Evolutionary conservation across 2,113 vertebrate genomes (phyloP), one percentile per base, ranked within the genome.

Genomic region (Pseudonaja textilis): DNA sequence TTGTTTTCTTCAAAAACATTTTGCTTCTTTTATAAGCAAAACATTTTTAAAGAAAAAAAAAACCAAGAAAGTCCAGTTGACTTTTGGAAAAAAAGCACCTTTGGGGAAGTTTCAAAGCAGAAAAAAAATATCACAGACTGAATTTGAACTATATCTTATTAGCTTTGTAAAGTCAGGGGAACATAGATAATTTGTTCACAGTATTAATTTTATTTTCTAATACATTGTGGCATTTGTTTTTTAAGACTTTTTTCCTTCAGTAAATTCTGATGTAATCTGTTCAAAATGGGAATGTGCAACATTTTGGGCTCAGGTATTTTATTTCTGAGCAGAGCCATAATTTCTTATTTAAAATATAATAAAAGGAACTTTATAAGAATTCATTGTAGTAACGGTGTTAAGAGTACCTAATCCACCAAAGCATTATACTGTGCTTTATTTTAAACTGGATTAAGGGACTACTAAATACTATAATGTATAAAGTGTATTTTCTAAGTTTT

Each of bases 401-500:
- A 47, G 95, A 88, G 39, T 42, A 93, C 57, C 86, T 10, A 4
- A 92, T 93, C 64, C 92, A 93, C 85, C 2, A 74, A 95, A 91
- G 1, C 2, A 92, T 87, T 95, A 92, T 90, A 1, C 2, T 1
- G 0, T 64, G 64, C n/a, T 29, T 93, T 87, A 0, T 34, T 90
- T 89, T 1, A 54, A 91, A 55, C 5, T 34, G 88, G 93, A 22
- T 87, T 26, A 29, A 14, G 86, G 54, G 0, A 1, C 90, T 59
- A 91, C 14, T 95, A 94, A 95, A 64, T 93, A 57, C 0, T 34
- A 93, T 90, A 94, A 91, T 96, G 61, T 34, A 89, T 69, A 95
- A 95, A 96, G 96, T 93, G 95, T 96, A 59, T 94, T 95, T 95
- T 96, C 95, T 93, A 96, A 96, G 97, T 93, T 89, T 74, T 93